Evolutionary conservation across 2,113 vertebrate species (phyloP).

Genomic region (Catharus fuscescens): DNA sequence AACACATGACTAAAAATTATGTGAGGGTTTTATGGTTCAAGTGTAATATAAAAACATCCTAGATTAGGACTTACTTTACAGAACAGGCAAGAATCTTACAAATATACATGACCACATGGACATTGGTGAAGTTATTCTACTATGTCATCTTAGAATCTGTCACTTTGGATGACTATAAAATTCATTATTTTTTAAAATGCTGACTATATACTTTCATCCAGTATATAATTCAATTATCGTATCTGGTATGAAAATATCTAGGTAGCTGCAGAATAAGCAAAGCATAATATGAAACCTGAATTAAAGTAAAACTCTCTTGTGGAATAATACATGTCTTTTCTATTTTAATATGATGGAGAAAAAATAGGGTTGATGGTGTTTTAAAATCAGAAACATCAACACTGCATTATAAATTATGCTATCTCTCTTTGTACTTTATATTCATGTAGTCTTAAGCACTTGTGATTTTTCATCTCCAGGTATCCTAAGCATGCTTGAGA

Average conservation of each 20-base stretch:
- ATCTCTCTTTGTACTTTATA: neutral
- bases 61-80: neutral
- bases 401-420: conserved; percentile 51
- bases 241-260: neutral
- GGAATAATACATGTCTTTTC: neutral
- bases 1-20: neutral
- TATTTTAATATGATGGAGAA: neutral
- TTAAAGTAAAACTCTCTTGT: neutral
- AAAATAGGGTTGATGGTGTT: neutral
- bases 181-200: neutral
- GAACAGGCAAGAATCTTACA: neutral
- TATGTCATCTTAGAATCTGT: neutral
- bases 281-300: neutral
- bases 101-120: neutral
- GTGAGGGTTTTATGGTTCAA: neutral
- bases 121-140: neutral
- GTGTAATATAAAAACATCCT: neutral
- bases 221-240: neutral
- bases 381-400: conserved; percentile 44
- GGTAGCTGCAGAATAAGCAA: neutral
- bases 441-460: conserved; percentile 26
- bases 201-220: neutral
- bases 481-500: conserved; percentile 32
- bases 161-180: neutral
- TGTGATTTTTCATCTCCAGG: conserved; percentile 24